Conservation (phyloP, 1,140 invertebrate genomes). For the Eufriesea mexicana region DNA sequence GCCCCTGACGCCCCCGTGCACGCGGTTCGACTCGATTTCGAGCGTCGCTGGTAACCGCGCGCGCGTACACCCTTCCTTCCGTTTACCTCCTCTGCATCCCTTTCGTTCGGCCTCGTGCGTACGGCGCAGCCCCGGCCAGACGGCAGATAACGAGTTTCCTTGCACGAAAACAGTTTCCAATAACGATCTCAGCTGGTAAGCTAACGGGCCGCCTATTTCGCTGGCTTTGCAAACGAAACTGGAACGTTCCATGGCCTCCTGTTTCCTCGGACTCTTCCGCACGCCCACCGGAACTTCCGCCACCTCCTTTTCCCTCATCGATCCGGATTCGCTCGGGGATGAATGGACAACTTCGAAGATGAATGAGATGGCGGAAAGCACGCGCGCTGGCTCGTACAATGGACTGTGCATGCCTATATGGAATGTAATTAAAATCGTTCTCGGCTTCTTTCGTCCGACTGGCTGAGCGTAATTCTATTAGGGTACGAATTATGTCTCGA, state of each 20-base stretch:
- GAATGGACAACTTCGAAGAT: background rate
- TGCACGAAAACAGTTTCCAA: conserved; percentile 40
- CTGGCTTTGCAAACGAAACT: background rate
- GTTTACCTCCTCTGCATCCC: conserved; percentile 33
- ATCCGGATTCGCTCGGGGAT: background rate
- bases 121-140: background rate
- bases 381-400: background rate
- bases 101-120: background rate
- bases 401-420: background rate
- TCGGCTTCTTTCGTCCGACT: background rate
- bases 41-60: conserved; percentile 21
- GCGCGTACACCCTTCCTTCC: conserved; percentile 17
- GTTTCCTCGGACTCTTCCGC: background rate
- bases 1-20: background rate
- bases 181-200: conserved; percentile 32
- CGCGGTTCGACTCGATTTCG: conserved; percentile 16
- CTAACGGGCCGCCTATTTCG: background rate
- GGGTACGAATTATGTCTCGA: no score
- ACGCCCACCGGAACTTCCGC: background rate
- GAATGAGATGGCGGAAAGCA: background rate
- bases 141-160: conserved; percentile 47
- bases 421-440: background rate
- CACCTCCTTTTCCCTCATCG: background rate
- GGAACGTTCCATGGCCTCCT: background rate
- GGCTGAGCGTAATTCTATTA: no score